A percentile compares a stretch with the other conserved stretches of the same genome.
These are phyloP conservation scores for Nomia melanderi DNA, from an alignment of 1,140 invertebrate genomes.

Conservation along the genomic window DNA sequence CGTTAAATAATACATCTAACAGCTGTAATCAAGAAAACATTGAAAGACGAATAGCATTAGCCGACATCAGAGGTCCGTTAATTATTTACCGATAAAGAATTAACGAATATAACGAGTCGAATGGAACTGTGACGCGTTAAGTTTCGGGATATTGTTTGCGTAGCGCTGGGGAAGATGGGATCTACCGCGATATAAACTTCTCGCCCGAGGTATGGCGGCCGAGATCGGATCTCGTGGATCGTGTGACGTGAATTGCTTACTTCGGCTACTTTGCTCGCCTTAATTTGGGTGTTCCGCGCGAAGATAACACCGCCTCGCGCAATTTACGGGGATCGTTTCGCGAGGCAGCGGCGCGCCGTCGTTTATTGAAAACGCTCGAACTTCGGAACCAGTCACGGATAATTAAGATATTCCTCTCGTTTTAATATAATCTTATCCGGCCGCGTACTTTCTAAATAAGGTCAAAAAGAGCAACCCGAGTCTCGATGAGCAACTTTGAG, in stretches of 20 bases:
- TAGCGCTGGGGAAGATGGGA: slow-evolving; percentile 2
- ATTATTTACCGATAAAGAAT: background rate
- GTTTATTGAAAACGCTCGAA: slow-evolving; percentile 8
- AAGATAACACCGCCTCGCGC: slow-evolving; percentile 8
- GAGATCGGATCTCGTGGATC: slow-evolving; percentile 12
- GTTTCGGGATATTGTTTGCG: background rate
- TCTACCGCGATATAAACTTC: slow-evolving; percentile 20
- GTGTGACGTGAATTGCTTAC: slow-evolving; percentile 20
- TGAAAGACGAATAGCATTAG: no score
- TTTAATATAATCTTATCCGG: background rate
- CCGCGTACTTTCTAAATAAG: no score
- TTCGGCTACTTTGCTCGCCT: slow-evolving; percentile 19
- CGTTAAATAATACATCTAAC: no score
- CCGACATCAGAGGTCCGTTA: background rate
- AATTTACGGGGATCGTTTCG: slow-evolving; percentile 1
- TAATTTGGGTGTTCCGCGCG: slow-evolving; percentile 1
- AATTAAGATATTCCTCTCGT: background rate
- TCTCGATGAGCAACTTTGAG: no score
- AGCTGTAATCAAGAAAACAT: no score
- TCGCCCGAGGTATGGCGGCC: background rate
- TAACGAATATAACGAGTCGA: background rate
- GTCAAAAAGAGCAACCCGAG: no score
- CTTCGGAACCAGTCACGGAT: background rate
- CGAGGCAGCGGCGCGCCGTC: background rate
- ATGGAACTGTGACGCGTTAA: background rate